These are phyloP conservation scores for Drosophila kikkawai DNA, from an alignment of 1,140 invertebrate species.

Conservation along the genomic window DNA sequence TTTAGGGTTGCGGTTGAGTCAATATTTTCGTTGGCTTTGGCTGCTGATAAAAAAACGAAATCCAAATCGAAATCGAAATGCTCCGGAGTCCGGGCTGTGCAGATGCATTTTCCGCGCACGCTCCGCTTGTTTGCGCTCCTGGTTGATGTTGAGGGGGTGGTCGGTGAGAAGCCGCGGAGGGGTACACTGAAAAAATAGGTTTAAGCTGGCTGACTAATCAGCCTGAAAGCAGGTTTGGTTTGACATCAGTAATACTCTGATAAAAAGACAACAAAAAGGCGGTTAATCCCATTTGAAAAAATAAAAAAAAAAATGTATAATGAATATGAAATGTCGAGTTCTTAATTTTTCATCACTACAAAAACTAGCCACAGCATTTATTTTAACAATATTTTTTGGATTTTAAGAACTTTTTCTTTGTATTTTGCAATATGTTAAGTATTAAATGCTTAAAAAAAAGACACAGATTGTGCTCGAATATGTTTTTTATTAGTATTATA, in stretches of 20 bases:
- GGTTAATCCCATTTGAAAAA: too few species aligned
- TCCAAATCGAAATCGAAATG: slow-evolving; percentile 64
- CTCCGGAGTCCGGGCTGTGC: slow-evolving; percentile 61
- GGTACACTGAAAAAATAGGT: background rate
- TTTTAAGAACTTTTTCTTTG: too few species aligned
- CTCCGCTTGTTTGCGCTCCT: slow-evolving; percentile 30
- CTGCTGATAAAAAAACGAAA: slow-evolving; percentile 69
- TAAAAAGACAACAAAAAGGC: background rate
- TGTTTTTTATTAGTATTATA: too few species aligned
- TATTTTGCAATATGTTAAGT: too few species aligned
- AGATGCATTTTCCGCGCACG: slow-evolving; percentile 74
- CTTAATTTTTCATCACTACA: too few species aligned
- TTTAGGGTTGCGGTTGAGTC: slow-evolving; percentile 59
- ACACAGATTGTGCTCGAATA: too few species aligned
- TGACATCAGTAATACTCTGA: background rate
- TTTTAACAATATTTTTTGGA: too few species aligned
- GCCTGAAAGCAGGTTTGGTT: rapidly evolving
- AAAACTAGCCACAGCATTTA: too few species aligned
- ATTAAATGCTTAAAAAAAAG: too few species aligned
- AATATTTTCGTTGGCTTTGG: slow-evolving; percentile 70
- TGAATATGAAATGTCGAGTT: too few species aligned
- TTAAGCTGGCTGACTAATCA: background rate
- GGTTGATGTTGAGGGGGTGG: slow-evolving; percentile 2
- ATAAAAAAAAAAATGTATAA: too few species aligned
- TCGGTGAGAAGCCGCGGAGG: background rate